Conservation (phyloP, 2,113 vertebrate genomes). For the Papio anubis region DNA sequence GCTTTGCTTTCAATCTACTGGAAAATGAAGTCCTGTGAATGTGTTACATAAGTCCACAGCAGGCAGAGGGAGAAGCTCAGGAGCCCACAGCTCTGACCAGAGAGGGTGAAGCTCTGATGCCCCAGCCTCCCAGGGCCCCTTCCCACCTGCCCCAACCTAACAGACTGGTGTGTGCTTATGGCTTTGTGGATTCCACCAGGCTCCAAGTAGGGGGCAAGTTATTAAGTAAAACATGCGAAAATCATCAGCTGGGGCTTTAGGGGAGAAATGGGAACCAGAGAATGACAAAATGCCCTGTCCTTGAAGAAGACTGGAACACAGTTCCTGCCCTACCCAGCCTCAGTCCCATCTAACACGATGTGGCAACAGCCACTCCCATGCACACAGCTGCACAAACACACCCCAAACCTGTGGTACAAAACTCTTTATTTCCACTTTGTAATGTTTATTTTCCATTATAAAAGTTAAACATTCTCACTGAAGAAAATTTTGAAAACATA, state of each 20-base stretch:
- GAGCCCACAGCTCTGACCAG: conserved; percentile 29
- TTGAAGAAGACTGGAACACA: not conserved
- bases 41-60: conserved; percentile 75
- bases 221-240: not conserved
- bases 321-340: not conserved
- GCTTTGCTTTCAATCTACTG: conserved; percentile 85
- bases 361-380: not conserved
- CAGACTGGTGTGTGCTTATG: not conserved
- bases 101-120: not conserved
- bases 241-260: not conserved
- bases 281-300: not conserved
- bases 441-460: not conserved
- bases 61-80: not conserved
- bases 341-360: too few relatives aligned
- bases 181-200: accelerated
- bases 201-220: not conserved
- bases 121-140: not conserved
- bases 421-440: not conserved
- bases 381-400: not conserved
- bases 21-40: conserved; percentile 85
- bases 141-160: not conserved
- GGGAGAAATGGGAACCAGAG: not conserved
- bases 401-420: not conserved
- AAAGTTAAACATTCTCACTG: not conserved
- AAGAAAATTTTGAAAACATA: not conserved